These are phyloP conservation scores for Aporophyla lueneburgensis DNA, from an alignment of 2,888 invertebrate species.

Conservation along the genomic window DNA sequence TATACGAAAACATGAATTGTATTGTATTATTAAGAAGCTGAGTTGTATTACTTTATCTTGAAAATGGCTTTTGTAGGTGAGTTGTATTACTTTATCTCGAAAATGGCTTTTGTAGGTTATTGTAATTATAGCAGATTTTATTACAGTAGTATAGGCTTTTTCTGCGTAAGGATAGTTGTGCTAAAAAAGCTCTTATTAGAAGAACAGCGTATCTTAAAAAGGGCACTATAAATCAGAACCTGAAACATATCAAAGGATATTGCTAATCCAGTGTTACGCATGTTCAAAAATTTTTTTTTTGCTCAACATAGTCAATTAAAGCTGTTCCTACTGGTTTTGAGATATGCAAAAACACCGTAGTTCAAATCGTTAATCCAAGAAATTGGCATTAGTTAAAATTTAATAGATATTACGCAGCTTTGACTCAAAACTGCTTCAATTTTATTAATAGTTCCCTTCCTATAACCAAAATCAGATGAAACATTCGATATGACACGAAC, in stretches of 20 bases:
- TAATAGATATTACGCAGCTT: background rate
- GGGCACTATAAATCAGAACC: no score
- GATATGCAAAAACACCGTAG: no score
- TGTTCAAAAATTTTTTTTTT: no score
- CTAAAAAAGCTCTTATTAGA: background rate
- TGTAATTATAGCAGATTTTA: background rate
- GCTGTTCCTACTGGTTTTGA: no score
- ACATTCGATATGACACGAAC: background rate
- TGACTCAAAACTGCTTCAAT: background rate
- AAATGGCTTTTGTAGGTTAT: background rate
- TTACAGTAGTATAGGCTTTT: no score
- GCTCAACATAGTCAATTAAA: no score
- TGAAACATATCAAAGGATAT: no score
- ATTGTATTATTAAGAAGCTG: no score
- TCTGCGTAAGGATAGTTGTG: background rate
- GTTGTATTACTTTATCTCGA: slow-evolving; percentile 1
- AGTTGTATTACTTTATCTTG: slow-evolving; percentile 5
- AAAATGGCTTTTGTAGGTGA: background rate
- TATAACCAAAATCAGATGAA: background rate
- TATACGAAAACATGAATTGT: background rate
- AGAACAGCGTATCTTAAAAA: no score
- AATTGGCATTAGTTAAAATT: background rate
- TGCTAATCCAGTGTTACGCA: no score
- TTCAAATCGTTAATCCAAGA: no score
- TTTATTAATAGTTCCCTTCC: background rate